phyloP scores from a whole-genome alignment of 1,140 invertebrate genomes.

The Aphidius ervi region DNA sequence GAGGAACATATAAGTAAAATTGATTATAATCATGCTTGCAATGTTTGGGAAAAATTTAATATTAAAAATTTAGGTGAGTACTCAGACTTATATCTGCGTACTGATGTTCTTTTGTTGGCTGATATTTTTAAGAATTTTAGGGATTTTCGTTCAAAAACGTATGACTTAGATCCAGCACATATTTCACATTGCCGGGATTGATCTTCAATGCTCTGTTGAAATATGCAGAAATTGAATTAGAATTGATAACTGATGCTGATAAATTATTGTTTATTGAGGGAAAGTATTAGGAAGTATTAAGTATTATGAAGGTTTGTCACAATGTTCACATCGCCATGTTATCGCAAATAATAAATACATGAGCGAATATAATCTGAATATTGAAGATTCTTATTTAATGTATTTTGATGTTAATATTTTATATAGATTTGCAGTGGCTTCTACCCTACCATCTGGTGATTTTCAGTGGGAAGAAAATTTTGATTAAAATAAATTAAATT shows the following conservation, averaged over 20 bases:
- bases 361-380: constrained; percentile 23
- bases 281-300: constrained; percentile 24
- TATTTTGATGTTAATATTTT: constrained; percentile 42
- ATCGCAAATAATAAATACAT: neutral
- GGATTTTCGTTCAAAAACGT: too few species aligned
- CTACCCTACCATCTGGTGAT: constrained; percentile 24
- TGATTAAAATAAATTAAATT: neutral
- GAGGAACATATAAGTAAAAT: too few species aligned
- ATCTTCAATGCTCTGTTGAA: constrained; percentile 35
- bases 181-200: constrained; percentile 31
- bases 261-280: constrained; percentile 37
- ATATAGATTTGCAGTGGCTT: constrained; percentile 34
- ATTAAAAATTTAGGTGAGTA: too few species aligned
- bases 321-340: neutral
- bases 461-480: constrained; percentile 30
- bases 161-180: constrained; percentile 25
- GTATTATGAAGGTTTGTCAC: constrained; percentile 24
- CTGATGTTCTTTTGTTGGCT: too few species aligned
- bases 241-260: constrained; percentile 48
- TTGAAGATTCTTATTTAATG: constrained; percentile 25
- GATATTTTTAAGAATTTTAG: too few species aligned
- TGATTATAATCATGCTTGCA: too few species aligned
- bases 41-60: too few species aligned
- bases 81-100: too few species aligned
- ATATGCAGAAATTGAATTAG: constrained; percentile 42